phyloP scores from a whole-genome alignment of 2,797 vertebrate genomes.

The Taeniopygia guttata region DNA sequence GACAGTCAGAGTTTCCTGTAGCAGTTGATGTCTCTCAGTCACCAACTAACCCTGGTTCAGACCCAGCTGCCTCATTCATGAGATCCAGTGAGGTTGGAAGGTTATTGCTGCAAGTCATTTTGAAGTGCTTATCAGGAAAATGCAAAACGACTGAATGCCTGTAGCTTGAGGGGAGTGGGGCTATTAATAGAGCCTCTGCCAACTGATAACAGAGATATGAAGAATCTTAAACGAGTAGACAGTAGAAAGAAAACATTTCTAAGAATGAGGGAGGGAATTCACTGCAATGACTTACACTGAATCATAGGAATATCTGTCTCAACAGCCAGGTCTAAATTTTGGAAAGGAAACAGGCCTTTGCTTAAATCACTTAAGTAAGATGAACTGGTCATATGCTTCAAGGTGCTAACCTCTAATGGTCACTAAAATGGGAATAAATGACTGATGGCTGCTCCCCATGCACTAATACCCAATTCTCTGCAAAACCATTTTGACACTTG shows the following conservation, averaged over 20 bases:
- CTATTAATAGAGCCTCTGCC: conserved; percentile 32
- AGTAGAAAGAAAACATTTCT: neutral
- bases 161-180: neutral
- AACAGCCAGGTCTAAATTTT: neutral
- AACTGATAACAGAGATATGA: neutral
- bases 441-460: neutral
- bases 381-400: neutral
- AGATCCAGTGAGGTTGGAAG: neutral
- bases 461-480: neutral
- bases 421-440: neutral
- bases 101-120: neutral
- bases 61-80: neutral
- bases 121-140: conserved; percentile 23
- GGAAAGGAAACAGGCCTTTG: neutral
- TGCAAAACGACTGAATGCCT: conserved; percentile 24
- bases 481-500: neutral
- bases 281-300: neutral
- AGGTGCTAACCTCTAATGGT: neutral
- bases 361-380: neutral
- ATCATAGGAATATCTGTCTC: neutral
- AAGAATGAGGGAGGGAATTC: neutral
- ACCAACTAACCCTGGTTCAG: neutral
- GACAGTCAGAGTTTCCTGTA: neutral
- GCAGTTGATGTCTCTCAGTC: neutral
- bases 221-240: neutral